Base-by-base conservation (phyloP, 2,888 invertebrate genomes). In the Plagiodera versicolora region DNA sequence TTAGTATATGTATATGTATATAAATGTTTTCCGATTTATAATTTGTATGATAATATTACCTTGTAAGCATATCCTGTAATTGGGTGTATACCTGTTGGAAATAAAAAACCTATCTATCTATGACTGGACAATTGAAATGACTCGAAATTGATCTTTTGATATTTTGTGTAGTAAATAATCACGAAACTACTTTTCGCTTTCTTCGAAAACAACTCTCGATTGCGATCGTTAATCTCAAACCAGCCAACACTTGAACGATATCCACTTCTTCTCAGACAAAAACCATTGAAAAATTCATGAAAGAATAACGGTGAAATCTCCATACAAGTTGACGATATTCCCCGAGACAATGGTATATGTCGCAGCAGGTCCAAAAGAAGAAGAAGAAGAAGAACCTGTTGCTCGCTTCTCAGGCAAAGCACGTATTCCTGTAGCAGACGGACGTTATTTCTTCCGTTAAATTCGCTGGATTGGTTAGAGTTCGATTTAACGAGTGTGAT, bases 251-350 rank as follows among this genome's bases (percentile, higher is more conserved):
- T n/a, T 4, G n/a, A 48, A 48, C 18, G 28, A 39, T 58, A 50
- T 55, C 48, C 49, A 61, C 58, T 61, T 58, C 46, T 44, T 54
- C 32, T 58, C 50, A 51, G 55, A 58, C 51, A 35, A 45, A 35
- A 50, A 51, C 30, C 51, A 58, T 58, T 61, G 61, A 50, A 61
- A 59, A 61, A 61, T 61, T 61, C 61, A 61, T 61, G 58, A 61
- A 45, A 16, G 47, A n/a, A 30, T 58, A 61, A 61, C 61, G 58
- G 58, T 61, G 58, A 45, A 58, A 55, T 50, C 39, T 61, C 51
- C 55, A 61, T 54, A 55, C 50, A 52, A 47, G 46, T 54, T 24
- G n/a, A n/a, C n/a, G 54, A 49, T 24, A 45, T 56, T 48, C 39
- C 24, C 20, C 17, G 24, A 47, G 24, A n/a, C 32, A 46, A 56